A percentile compares a stretch with the other conserved stretches of the same genome.
These are phyloP conservation scores for Phalacrocorax brasilianus DNA, from an alignment of 2,113 vertebrate genomes.

Conservation along the genomic window DNA sequence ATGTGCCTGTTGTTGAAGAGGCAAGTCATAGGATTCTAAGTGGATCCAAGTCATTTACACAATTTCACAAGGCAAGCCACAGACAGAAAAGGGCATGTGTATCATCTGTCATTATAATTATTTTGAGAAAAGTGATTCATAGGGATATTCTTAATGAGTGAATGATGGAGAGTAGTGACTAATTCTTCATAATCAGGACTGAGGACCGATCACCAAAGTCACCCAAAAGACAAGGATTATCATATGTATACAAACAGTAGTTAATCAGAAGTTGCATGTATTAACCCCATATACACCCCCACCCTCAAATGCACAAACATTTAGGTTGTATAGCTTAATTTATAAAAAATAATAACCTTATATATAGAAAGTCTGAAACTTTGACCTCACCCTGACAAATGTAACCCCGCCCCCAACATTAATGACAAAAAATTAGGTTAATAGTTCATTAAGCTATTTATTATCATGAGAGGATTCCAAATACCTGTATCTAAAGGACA, in stretches of 20 bases:
- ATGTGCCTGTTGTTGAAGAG: neutral
- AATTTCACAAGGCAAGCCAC: neutral
- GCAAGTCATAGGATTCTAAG: neutral
- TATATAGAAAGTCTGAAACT: neutral
- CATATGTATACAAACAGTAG: neutral
- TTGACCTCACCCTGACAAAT: neutral
- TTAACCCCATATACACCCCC: neutral
- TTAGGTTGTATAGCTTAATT: neutral
- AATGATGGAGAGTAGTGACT: neutral
- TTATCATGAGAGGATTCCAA: neutral
- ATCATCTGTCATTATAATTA: neutral
- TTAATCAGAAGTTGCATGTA: neutral
- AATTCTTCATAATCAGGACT: neutral
- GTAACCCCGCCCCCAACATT: neutral
- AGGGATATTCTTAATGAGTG: neutral
- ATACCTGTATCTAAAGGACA: neutral
- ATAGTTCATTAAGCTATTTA: neutral
- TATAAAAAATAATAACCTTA: neutral
- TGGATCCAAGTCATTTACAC: neutral
- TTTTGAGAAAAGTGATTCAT: neutral
- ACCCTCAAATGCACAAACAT: neutral
- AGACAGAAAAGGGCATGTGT: neutral
- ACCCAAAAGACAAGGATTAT: neutral
- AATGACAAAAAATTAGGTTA: neutral
- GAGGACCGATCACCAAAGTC: neutral